Evolutionary conservation across 2,797 vertebrate species (phyloP).

Genomic region (Paguma larvata): DNA sequence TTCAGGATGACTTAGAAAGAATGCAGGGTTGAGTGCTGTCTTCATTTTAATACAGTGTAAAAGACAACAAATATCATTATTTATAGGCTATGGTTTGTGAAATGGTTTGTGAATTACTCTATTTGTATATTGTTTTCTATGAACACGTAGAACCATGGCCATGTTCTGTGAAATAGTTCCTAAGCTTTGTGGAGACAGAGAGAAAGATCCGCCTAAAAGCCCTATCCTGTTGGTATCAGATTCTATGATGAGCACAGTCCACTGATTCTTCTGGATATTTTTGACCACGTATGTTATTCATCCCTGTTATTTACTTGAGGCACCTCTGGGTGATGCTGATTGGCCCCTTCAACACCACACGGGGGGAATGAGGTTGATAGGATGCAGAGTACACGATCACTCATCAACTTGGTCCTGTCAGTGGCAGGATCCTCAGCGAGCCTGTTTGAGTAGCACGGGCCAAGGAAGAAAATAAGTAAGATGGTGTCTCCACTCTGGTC

Average conservation of each 20-base stretch:
- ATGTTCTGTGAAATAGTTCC: background rate
- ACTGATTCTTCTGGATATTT: background rate
- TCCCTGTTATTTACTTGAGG: background rate
- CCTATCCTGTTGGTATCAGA: background rate
- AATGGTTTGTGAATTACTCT: background rate
- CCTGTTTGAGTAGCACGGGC: background rate
- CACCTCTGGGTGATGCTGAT: background rate
- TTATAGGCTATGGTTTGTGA: background rate
- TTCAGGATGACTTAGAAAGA: slow-evolving; percentile 3
- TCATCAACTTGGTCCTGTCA: background rate
- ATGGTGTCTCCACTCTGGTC: background rate
- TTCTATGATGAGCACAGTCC: background rate
- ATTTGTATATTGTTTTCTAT: background rate
- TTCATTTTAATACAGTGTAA: background rate
- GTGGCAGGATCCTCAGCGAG: background rate
- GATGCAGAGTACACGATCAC: background rate
- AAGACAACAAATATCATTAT: background rate
- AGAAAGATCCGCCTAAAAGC: background rate
- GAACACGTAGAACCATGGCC: background rate
- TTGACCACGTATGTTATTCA: background rate
- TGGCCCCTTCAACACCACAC: background rate
- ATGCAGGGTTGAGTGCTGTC: background rate
- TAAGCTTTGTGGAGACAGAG: background rate
- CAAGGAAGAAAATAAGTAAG: background rate
- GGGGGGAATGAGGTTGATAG: background rate